Evolutionary conservation across 2,113 vertebrate species (phyloP).

Genomic region (Marmota monax): DNA sequence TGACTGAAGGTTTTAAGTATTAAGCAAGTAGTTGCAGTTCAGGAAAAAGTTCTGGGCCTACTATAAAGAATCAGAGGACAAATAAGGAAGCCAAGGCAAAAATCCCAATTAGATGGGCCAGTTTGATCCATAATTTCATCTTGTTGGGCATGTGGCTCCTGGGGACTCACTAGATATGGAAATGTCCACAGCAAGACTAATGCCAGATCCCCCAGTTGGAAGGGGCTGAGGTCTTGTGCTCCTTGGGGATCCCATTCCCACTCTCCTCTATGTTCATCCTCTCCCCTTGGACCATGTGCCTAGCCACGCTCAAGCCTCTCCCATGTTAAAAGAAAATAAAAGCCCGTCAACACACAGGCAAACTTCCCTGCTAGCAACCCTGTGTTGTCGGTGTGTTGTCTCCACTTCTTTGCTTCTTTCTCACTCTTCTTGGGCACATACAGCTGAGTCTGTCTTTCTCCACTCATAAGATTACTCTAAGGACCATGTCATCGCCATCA

Average conservation of each 20-base stretch:
- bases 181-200: not conserved
- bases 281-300: not conserved
- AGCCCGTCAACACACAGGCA: not conserved
- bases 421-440: not conserved
- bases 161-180: not conserved
- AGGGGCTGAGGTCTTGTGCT: not conserved
- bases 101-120: not conserved
- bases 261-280: not conserved
- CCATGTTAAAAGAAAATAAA: not conserved
- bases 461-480: not conserved
- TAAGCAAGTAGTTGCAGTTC: not conserved
- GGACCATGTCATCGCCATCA: not conserved
- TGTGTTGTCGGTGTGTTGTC: rapidly evolving
- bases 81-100: not conserved
- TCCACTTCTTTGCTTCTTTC: not conserved
- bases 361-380: not conserved
- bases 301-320: not conserved
- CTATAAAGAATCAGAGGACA: not conserved
- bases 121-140: not conserved
- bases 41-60: not conserved
- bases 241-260: not conserved
- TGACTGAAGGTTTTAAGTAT: not conserved
- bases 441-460: not conserved
- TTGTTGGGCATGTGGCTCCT: not conserved
- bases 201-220: not conserved